A percentile compares a stretch with the other conserved stretches of the same genome.
These are phyloP conservation scores for Stenolophus ochropezus DNA, from an alignment of 2,888 invertebrate genomes.

Conservation along the genomic window DNA sequence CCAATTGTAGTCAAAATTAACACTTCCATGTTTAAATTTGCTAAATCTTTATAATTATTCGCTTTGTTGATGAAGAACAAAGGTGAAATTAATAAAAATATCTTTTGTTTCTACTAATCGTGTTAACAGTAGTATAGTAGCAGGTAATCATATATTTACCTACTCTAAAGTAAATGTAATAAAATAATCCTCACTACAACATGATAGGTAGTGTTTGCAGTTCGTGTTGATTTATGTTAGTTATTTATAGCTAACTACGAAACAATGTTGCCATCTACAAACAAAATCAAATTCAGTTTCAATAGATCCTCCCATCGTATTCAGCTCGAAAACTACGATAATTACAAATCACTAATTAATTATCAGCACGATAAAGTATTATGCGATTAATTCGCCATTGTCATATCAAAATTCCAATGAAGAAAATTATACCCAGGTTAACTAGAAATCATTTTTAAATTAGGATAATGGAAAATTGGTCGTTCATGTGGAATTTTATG, in stretches of 20 bases:
- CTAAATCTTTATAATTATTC: too few species aligned
- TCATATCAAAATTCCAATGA: neutral
- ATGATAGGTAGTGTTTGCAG: neutral
- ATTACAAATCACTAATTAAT: conserved; percentile 42
- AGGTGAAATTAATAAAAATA: neutral
- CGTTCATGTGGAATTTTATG: neutral
- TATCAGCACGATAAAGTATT: conserved; percentile 6
- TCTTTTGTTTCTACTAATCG: too few species aligned
- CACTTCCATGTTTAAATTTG: too few species aligned
- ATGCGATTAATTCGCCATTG: neutral
- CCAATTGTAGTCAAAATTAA: too few species aligned
- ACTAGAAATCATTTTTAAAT: neutral
- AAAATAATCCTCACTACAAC: neutral
- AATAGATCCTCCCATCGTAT: neutral
- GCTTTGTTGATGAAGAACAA: too few species aligned
- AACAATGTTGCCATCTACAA: conserved; percentile 29
- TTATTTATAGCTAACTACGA: conserved; percentile 21
- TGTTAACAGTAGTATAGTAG: too few species aligned
- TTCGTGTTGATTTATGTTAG: conserved; percentile 39
- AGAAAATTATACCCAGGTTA: neutral
- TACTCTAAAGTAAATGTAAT: neutral
- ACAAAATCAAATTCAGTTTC: conserved; percentile 40
- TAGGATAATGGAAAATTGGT: neutral
- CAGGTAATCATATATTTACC: neutral
- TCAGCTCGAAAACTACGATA: conserved; percentile 4